These are phyloP conservation scores for Prietella phreatophila DNA, from an alignment of 2,113 vertebrate species.

Conservation along the genomic window DNA sequence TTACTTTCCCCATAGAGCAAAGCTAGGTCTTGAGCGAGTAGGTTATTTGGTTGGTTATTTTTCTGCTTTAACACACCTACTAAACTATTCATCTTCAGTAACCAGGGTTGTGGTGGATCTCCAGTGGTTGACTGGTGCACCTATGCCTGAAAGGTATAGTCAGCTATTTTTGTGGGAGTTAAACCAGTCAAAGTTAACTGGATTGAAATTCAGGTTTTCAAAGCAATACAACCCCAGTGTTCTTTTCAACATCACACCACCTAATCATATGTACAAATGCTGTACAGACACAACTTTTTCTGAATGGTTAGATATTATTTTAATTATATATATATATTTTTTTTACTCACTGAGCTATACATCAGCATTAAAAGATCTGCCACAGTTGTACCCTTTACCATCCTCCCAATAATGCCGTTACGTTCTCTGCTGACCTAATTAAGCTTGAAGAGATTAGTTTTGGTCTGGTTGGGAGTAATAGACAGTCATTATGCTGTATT, in stretches of 20 bases:
- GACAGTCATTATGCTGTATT: conserved; percentile 38
- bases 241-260: neutral
- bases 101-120: neutral
- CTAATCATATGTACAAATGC: neutral
- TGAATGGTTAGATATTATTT: neutral
- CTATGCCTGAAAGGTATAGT: neutral
- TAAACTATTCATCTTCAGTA: neutral
- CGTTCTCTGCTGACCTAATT: conserved; percentile 36
- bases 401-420: neutral
- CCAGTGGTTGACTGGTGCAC: neutral
- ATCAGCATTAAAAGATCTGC: neutral
- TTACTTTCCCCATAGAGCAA: neutral
- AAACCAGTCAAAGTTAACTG: neutral
- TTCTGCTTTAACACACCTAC: neutral
- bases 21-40: neutral
- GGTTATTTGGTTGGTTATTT: neutral
- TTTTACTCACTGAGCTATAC: neutral
- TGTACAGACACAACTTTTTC: neutral
- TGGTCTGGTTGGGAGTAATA: neutral
- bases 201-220: neutral
- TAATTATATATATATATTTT: neutral
- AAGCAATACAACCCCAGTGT: neutral
- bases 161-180: neutral
- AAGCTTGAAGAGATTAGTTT: conserved; percentile 28
- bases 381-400: too few relatives aligned